Evolutionary conservation across 2,888 invertebrate species (phyloP), one percentile per base, ranked within the genome.

Genomic region (Drosophila engyochracea): DNA sequence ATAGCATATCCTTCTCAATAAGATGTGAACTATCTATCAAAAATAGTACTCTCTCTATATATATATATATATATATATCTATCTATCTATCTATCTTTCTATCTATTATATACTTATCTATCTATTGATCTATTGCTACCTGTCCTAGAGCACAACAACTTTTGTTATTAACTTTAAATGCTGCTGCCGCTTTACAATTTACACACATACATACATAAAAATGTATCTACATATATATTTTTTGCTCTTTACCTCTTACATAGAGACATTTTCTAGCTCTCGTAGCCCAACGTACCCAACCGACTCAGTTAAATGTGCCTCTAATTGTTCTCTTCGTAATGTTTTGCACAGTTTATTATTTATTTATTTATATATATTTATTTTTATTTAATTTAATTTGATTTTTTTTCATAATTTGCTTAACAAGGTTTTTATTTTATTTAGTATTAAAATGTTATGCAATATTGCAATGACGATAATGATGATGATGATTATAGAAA

Each of bases 111-210:
- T 57, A 54, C 59, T 49, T 64, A 67, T 44, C 61, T 72, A 77
- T 72, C 63, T 70, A 80, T 69, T 63, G 49, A 76, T 74, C 65
- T 83, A 71, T 77, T 76, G 76, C 76, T 76, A 66, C 79, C 62
- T 85, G 69, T 79, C 70, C 54, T 84, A 87, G 79, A 86, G 79
- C 76, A 84, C 82, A 66, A 73, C 68, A 62, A 74, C 68, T 74
- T 81, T 72, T 79, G 86, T 90, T 90, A 83, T 90, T 90, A 90
- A 90, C 80, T 62, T 70, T 65, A 52, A 76, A 89, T 84, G 75
- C 83, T 73, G 83, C 88, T 81, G 74, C 71, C 65, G 82, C 90
- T 84, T 89, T 70, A 54, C 49, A 65, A 82, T 71, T 72, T 72
- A 63, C 62, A 64, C 47, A 72, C 41, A 47, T 31, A 60, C 51